Percentiles rank a stretch among this genome's conserved stretches.
Conservation (phyloP, 1,140 invertebrate genomes). For the Sweltsa coloradensis region DNA sequence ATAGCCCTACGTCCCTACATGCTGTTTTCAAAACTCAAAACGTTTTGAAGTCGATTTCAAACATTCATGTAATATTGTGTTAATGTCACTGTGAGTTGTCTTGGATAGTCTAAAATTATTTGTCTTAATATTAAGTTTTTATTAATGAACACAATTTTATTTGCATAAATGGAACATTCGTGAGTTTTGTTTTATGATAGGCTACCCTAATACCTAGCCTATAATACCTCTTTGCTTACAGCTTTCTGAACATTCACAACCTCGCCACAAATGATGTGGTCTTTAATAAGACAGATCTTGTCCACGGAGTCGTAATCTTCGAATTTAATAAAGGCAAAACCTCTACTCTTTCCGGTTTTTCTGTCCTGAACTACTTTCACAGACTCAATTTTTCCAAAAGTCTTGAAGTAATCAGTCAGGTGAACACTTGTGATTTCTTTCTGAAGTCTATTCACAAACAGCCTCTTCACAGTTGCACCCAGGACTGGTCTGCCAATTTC, state of each 20-base stretch:
- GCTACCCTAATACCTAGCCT: no score
- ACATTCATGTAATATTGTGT: no score
- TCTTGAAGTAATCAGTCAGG: slow-evolving; percentile 35
- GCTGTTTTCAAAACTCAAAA: no score
- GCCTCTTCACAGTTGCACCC: slow-evolving; percentile 48
- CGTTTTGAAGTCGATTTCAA: no score
- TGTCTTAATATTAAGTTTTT: no score
- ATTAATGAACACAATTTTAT: no score
- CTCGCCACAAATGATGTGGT: slow-evolving; percentile 20
- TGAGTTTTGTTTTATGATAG: no score
- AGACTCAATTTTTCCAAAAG: slow-evolving; percentile 38
- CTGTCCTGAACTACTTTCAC: slow-evolving; percentile 42
- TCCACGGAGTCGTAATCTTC: slow-evolving; percentile 52
- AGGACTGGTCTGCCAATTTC: slow-evolving; percentile 44
- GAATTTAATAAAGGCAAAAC: slow-evolving; percentile 50
- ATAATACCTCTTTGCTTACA: slow-evolving; percentile 20
- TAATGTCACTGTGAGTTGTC: no score
- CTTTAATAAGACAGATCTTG: slow-evolving; percentile 40
- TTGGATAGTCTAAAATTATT: no score
- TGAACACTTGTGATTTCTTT: slow-evolving; percentile 35
- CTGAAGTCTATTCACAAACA: slow-evolving; percentile 47
- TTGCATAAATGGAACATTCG: no score
- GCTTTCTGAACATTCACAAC: slow-evolving; percentile 24
- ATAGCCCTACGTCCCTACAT: no score
- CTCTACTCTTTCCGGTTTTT: slow-evolving; percentile 40